Base-by-base conservation (phyloP, 2,797 vertebrate species). In the Paguma larvata region DNA sequence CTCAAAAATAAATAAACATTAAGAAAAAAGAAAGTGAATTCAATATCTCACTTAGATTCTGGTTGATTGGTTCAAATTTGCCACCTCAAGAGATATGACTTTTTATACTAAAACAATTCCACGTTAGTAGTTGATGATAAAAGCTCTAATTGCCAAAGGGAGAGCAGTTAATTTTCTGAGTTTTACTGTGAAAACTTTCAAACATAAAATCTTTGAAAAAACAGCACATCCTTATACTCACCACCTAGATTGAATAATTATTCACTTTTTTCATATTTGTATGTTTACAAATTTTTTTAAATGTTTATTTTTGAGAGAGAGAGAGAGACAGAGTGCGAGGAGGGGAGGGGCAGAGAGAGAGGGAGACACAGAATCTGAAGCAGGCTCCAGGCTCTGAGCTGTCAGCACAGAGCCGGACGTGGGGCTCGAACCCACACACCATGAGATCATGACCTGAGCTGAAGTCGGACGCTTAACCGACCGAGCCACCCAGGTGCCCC, bases 171-270 rank as follows among this genome's bases (percentile, higher is more conserved):
- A n/a, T 94, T 88, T 94, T 18, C 77, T 32, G 21, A 80, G 78
- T 94, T 96, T 95, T 75, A 62, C 62, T 70, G 53, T 56, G 67
- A 91, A 91, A 87, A 18, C n/a, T 9, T 72, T 80, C 23, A 72
- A 84, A 92, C 18, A 72, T 85, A 79, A 80, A 53, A 73, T 30
- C 56, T 84, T 79, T 70, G 32, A 68, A 84, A 96, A 56, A 95
- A 48, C 14, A 72, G 32, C 86, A 53, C 16, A 85, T 53, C 41
- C 14, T 88, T 65, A 62, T 46, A 92, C 8, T 88, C 12, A 41
- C 2, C n/a, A 73, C 34, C 18, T 68, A 79, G 34, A 16, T 94
- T 86, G 85, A 51, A 68, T 51, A 83, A 89, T 88, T 80, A 82
- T 87, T 65, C 70, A 44, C 8, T 89, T 78, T 67, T 70, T 44